Base-by-base conservation (phyloP, 1,140 invertebrate genomes). In the Metaphire vulgaris region DNA sequence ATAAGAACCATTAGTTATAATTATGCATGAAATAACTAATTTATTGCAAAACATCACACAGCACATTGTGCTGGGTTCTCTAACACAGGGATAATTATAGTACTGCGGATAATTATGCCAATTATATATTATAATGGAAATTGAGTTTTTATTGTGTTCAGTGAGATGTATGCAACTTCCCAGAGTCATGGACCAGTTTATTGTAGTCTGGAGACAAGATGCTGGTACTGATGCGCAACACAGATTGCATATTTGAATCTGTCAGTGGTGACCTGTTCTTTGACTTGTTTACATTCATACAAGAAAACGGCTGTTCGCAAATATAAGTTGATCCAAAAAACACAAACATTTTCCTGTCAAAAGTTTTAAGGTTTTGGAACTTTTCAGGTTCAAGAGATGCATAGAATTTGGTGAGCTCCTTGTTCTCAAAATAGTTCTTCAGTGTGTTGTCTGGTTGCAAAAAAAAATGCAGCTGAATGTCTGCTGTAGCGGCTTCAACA, bases 281-380 rank as follows among this genome's bases (percentile, higher is more conserved):
- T 65, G 56, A 65, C 56, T 65, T 65, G 56, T 65, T 65, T 15
- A n/a, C 56, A 15, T 65, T 65, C 56, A 65, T 65, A 15, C 14
- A 15, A n/a, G 14, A 65, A n/a, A 14, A 65, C 14, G 56, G 14
- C 56, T 65, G 56, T n/a, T 65, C 56, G n/a, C 56, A 65, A 65
- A 65, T 65, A n/a, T 65, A 65, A 15, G 56, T 65, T 65, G 56
- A 65, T 65, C n/a, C n/a, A n/a, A n/a, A n/a, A n/a, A n/a, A n/a
- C n/a, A n/a, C n/a, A n/a, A n/a, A n/a, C n/a, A n/a, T n/a, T 65
- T 65, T 65, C n/a, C 56, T 65, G 14, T 14, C 56, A 65, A 65
- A 65, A 15, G 14, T 65, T 65, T 65, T 65, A 65, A 65, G 14
- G n/a, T 65, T 65, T 65, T 14, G 56, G n/a, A 65, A 65, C n/a